These are phyloP conservation scores for Amphimedon queenslandica DNA, from an alignment of 37 sponge, comb jelly and placozoan genomes.

Conservation along the genomic window DNA sequence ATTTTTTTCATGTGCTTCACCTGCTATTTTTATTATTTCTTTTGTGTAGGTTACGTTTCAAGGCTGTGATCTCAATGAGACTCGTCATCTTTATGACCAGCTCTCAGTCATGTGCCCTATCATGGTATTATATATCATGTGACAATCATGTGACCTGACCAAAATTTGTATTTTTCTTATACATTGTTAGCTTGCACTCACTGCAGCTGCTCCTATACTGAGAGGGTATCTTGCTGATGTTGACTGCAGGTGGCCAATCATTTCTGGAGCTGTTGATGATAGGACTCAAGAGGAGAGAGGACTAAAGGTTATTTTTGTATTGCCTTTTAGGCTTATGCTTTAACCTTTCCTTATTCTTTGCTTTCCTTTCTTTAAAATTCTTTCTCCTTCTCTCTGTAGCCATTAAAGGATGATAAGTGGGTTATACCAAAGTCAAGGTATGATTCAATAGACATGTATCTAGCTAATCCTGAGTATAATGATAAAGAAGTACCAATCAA, in stretches of 20 bases:
- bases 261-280: constrained; percentile 84
- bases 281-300: constrained; percentile 88
- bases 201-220: constrained; percentile 77
- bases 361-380: too few relatives aligned
- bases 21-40: neutral
- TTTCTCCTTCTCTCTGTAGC: constrained; percentile 22
- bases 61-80: constrained; percentile 81
- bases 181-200: constrained; percentile 89
- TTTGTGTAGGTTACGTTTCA: constrained; percentile 79
- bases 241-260: constrained; percentile 81
- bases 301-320: constrained; percentile 39
- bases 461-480: constrained; percentile 73
- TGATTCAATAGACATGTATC: constrained; percentile 74
- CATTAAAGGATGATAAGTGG: constrained; percentile 54
- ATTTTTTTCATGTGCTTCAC: neutral
- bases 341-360: neutral
- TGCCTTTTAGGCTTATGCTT: neutral
- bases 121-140: too few relatives aligned
- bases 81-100: constrained; percentile 87
- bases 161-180: too few relatives aligned
- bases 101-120: constrained; percentile 84
- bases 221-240: constrained; percentile 84
- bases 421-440: constrained; percentile 82
- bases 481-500: constrained; percentile 65
- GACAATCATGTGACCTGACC: too few relatives aligned